Base-by-base conservation (phyloP, 2,888 invertebrate species). In the Apamea anceps region DNA sequence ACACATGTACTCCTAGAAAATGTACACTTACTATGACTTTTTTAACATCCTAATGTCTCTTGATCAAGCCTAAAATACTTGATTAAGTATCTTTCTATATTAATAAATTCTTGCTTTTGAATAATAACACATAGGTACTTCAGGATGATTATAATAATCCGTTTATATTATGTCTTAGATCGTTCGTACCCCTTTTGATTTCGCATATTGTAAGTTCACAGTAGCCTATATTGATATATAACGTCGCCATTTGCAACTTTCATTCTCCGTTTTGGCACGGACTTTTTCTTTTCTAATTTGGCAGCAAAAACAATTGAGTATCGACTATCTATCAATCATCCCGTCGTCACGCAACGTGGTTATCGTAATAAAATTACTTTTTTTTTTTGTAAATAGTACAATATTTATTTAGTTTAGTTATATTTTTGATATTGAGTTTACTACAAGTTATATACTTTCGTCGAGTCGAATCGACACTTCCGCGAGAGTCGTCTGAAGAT, bases 261-360 rank as follows among this genome's bases (percentile, higher is more conserved):
- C 28, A 37, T 67, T 48, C 28, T 2, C 13, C 1, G 62, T 62
- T 65, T 82, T 45, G 51, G 60, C 60, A 62, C 42, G n/a, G 8
- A 65, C 25, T 70, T 76, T 54, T 65, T 32, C 13, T 73, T 73
- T 65, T 66, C 2, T 32, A 73, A 67, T 72, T 80, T 76, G 73
- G 65, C 76, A 73, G 70, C 51, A 85, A 76, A 73, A 63, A 57
- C 85, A 80, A 85, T 70, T 65, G 70, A 70, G 62, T 70, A 80
- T 80, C 73, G 60, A 79, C 63, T 42, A 63, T 74, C 60, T 71
- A 84, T 75, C 74, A 83, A 78, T 78, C 84, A 72, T 32, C 25
- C 51, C 48, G 48, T 48, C 42, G 72, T 73, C 81, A 76, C 70
- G 66, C 37, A 66, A 60, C 75, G 32, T 63, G 62, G 32, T 48